Evolutionary conservation across 2,113 vertebrate genomes (phyloP).

Genomic region (Pipra filicauda): DNA sequence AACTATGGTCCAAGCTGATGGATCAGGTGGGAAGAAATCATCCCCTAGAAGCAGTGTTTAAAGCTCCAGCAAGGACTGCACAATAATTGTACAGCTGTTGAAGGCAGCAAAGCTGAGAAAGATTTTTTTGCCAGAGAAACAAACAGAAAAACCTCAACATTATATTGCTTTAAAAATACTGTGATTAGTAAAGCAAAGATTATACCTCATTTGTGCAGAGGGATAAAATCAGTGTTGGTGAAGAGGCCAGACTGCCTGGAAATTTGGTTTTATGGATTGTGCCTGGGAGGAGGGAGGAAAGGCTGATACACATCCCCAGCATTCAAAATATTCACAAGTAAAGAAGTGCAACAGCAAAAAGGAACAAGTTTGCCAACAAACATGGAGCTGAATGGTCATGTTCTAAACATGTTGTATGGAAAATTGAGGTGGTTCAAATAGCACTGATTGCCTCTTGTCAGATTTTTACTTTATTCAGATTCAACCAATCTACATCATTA

Average conservation of each 20-base stretch:
- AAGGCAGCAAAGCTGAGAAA: neutral
- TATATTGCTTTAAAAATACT: neutral
- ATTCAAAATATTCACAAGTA: neutral
- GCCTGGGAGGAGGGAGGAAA: neutral
- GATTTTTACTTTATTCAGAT: neutral
- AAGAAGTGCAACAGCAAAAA: neutral
- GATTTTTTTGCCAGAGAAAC: neutral
- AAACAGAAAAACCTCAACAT: neutral
- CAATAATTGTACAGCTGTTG: neutral
- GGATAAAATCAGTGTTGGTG: neutral
- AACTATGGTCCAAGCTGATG: neutral
- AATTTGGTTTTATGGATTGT: neutral
- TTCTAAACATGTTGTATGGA: neutral
- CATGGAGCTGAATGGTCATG: neutral
- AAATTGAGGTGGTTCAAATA: neutral
- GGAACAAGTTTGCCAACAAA: neutral
- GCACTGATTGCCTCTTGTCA: neutral
- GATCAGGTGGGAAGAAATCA: neutral
- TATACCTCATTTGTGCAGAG: neutral
- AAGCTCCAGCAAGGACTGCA: neutral
- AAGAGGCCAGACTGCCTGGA: neutral
- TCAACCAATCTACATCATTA: neutral
- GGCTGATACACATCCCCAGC: fast-evolving
- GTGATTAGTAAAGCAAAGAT: neutral
- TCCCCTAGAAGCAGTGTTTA: neutral